Base-by-base conservation (phyloP, 2,113 vertebrate genomes). In the Notothenia coriiceps region DNA sequence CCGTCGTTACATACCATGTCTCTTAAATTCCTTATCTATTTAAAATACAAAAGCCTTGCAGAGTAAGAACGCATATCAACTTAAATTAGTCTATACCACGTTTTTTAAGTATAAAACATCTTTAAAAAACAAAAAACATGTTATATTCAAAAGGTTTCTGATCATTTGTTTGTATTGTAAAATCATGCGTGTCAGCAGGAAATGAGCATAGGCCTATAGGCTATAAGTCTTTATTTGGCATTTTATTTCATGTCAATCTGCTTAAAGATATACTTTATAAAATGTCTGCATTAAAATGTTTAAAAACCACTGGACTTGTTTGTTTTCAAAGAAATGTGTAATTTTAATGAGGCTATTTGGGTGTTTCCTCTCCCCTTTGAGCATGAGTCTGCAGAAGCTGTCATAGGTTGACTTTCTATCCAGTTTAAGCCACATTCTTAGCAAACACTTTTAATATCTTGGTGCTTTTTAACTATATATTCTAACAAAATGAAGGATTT, bases 1-100 rank as follows among this genome's bases (percentile, higher is more conserved):
- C 51, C 60, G 88, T 91, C 89, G 77, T 74, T 66, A 70, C 62
- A 14, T 14, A 62, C 68, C 9, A 15, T 77, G 70, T 67, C 33
- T 80, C 47, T 54, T 7, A 62, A 70, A 0, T 60, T 25, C 12
- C 62, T 63, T 11, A 78, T 54, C 6, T 13, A 44, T 51, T n/a
- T 14, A 40, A 29, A 75, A 46, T 22, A 64, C 25, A 73, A 11
- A 17, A 40, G 57, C 63, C 43, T 17, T 10, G 43, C 50, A 62
- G 43, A 25, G 25, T 11, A 13, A 59, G 35, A 29, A 70, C 66
- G 51, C 29, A 22, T 44, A 63, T 54, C 17, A 49, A n/a, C 33
- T 55, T 43, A 66, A 74, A 55, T 50, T 59, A 52, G 51, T 13
- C 25, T 35, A 15, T 60, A 74, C 15, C 29, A 80, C 33, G 63